Evolutionary conservation across 2,888 invertebrate species (phyloP).

Genomic region (Caenorhabditis sp.): DNA sequence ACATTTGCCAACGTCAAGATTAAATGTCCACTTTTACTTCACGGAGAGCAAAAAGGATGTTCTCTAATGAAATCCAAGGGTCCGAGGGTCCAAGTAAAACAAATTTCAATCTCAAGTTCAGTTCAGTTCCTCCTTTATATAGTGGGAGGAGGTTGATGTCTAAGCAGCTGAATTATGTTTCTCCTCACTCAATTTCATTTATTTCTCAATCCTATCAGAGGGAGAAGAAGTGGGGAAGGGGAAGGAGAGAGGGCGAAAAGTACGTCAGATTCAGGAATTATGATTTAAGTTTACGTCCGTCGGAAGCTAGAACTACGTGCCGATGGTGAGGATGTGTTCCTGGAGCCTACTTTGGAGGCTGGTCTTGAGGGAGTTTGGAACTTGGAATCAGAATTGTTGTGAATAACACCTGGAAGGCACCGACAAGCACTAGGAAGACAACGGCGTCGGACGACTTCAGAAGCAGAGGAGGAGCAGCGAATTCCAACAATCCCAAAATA

Average conservation of each 20-base stretch:
- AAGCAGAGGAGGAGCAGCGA: not conserved
- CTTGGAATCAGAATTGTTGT: too few relatives aligned
- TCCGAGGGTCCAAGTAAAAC: not conserved
- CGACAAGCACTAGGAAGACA: constrained; percentile 55
- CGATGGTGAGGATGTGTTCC: constrained; percentile 29
- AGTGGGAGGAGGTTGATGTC: not conserved
- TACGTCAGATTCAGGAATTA: too few relatives aligned
- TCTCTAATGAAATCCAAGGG: constrained; percentile 43
- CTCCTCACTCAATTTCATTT: too few relatives aligned
- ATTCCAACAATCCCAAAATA: not conserved
- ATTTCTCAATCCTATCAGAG: too few relatives aligned
- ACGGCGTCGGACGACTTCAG: too few relatives aligned
- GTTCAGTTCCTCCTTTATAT: constrained; percentile 22
- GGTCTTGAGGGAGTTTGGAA: constrained; percentile 11
- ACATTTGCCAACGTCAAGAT: constrained; percentile 34
- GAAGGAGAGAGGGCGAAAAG: too few relatives aligned
- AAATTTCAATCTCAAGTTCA: too few relatives aligned
- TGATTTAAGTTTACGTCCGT: too few relatives aligned
- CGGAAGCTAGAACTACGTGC: constrained; percentile 38
- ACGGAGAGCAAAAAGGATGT: constrained; percentile 13
- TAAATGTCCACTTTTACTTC: constrained; percentile 17
- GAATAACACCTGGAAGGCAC: constrained; percentile 46
- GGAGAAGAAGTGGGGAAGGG: too few relatives aligned
- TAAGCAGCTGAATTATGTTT: too few relatives aligned
- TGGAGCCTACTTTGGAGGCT: not conserved